Percentiles rank a stretch among this genome's conserved stretches.
Evolutionary conservation across 2,797 vertebrate species (phyloP).

Genomic region (Oreochromis mossambicus): DNA sequence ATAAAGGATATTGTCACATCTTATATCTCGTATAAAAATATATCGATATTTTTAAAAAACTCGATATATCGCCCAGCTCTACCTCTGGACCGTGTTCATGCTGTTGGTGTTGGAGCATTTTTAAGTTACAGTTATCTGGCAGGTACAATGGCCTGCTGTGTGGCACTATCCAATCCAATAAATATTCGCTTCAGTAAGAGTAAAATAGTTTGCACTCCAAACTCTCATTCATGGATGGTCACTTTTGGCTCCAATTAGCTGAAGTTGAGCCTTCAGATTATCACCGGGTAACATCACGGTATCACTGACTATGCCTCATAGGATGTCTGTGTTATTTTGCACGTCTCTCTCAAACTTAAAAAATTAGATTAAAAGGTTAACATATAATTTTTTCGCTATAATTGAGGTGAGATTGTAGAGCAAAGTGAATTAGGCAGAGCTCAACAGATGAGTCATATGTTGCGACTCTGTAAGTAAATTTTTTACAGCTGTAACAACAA

Average conservation of each 20-base stretch:
- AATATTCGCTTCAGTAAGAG: not conserved
- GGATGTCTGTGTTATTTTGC: not conserved
- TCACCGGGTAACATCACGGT: no score
- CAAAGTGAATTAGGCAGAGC: not conserved
- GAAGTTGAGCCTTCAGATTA: no score
- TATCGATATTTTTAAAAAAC: no score
- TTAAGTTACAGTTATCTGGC: not conserved
- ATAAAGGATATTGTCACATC: no score
- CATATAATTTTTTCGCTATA: not conserved
- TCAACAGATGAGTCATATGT: not conserved
- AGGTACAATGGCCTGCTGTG: not conserved
- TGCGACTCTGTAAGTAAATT: not conserved
- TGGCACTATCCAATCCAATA: not conserved
- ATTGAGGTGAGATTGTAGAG: not conserved
- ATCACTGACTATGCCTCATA: not conserved
- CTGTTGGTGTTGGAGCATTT: not conserved
- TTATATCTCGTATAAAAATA: no score
- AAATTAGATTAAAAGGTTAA: not conserved
- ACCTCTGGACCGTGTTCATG: not conserved
- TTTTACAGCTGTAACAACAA: not conserved
- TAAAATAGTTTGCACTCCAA: not conserved
- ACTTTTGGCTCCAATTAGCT: no score
- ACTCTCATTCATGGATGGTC: not conserved
- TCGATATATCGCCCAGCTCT: no score
- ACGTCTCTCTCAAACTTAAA: not conserved